Conservation (phyloP, 23 tunicate genomes). For the Aplidium turbinatum region DNA sequence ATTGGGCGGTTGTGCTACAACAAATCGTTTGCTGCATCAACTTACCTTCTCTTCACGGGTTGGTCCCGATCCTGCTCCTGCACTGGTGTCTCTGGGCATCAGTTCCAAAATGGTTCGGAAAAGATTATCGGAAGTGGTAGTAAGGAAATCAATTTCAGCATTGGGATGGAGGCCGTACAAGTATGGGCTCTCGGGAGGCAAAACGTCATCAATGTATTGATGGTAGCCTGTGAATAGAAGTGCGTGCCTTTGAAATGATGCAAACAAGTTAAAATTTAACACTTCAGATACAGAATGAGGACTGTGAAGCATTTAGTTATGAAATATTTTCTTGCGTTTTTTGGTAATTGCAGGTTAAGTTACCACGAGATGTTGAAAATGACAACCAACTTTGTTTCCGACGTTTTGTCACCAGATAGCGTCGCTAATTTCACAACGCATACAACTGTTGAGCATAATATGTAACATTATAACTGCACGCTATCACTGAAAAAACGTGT, state of each 20-base stretch:
- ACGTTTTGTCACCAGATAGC: no score
- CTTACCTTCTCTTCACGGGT: constrained; percentile 92
- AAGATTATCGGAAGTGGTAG: constrained; percentile 90
- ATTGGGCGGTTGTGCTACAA: background rate
- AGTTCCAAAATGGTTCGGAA: constrained; percentile 93
- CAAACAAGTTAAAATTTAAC: background rate
- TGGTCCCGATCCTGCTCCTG: constrained; percentile 88
- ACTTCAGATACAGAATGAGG: no score
- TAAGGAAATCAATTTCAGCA: constrained; percentile 95
- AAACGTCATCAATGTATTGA: constrained; percentile 86
- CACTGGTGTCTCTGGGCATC: constrained; percentile 83
- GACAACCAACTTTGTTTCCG: no score
- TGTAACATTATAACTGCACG: no score
- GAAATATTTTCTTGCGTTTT: no score
- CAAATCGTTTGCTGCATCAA: background rate
- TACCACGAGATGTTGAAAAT: no score
- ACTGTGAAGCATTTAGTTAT: no score
- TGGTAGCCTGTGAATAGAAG: constrained; percentile 83
- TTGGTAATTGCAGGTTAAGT: no score
- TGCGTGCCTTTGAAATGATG: background rate
- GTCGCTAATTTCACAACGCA: no score
- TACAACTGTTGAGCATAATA: no score
- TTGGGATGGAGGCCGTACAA: constrained; percentile 96
- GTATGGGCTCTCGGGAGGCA: constrained; percentile 98
- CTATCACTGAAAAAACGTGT: no score